Conservation (phyloP, 2,797 vertebrate species). For the Carcharodon carcharias region DNA sequence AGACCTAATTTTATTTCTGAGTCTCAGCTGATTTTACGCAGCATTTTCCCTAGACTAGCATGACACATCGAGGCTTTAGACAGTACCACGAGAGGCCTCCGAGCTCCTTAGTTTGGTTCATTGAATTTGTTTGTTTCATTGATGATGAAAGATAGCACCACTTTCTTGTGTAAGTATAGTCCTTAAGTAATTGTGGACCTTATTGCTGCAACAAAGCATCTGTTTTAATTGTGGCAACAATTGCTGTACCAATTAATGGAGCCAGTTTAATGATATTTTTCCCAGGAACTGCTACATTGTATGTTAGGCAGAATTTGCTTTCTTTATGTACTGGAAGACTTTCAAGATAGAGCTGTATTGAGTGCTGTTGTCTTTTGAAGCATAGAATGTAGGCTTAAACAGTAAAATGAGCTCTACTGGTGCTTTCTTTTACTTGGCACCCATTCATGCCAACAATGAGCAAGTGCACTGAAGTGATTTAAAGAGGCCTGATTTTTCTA, state of each 20-base stretch:
- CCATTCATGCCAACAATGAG: conserved; percentile 98
- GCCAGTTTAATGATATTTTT: conserved; percentile 98
- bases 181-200: conserved; percentile 79
- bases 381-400: conserved; percentile 96
- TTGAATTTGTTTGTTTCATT: conserved; percentile 97
- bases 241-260: conserved; percentile 80
- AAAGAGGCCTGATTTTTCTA: conserved; percentile 97
- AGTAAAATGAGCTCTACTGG: conserved; percentile 99
- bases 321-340: conserved; percentile 68
- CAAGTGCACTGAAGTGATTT: conserved; percentile 99
- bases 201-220: conserved; percentile 81
- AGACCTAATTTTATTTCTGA: conserved; percentile 49
- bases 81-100: conserved; percentile 95
- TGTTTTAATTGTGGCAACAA: conserved; percentile 67
- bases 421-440: conserved; percentile 99
- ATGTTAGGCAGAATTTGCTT: conserved; percentile 90
- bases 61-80: conserved; percentile 85
- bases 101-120: conserved; percentile 99
- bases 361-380: conserved; percentile 98
- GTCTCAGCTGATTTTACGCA: conserved; percentile 64
- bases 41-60: conserved; percentile 76
- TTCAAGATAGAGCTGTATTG: conserved; percentile 95
- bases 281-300: conserved; percentile 83
- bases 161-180: conserved; percentile 97
- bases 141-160: conserved; percentile 98